phyloP scores from a whole-genome alignment of 2,888 invertebrate genomes.

The Ryuthela nishihirai region DNA sequence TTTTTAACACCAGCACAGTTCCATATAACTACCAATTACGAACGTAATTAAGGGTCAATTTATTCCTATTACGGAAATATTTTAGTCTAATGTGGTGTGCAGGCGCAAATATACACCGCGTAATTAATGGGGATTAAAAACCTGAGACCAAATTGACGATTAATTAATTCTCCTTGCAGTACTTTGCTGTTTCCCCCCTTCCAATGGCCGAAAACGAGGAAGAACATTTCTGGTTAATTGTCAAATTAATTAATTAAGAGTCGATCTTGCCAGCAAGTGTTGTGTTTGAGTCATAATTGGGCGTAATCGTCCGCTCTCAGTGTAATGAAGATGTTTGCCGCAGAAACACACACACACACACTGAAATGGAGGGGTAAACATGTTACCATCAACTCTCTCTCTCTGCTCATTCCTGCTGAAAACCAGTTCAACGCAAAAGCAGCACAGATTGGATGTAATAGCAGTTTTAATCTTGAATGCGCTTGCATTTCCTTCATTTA shows the following conservation, averaged over 20 bases:
- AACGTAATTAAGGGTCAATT: constrained; percentile 35
- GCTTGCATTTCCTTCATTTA: too few relatives aligned
- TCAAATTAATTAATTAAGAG: constrained; percentile 35
- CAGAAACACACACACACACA: too few relatives aligned
- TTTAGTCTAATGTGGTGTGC: constrained; percentile 36
- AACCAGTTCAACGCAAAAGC: too few relatives aligned
- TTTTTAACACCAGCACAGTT: too few relatives aligned
- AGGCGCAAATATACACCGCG: constrained; percentile 29
- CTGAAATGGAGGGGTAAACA: too few relatives aligned
- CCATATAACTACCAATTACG: constrained; percentile 30
- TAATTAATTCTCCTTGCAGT: constrained; percentile 34
- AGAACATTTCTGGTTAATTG: constrained; percentile 36
- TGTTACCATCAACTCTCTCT: too few relatives aligned
- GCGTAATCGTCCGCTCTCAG: too few relatives aligned
- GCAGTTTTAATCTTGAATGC: too few relatives aligned
- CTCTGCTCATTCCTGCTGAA: too few relatives aligned
- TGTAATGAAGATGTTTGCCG: constrained; percentile 26
- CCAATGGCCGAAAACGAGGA: constrained; percentile 28
- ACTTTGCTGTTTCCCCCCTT: too few relatives aligned
- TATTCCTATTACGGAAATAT: constrained; percentile 36
- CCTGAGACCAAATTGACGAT: constrained; percentile 28
- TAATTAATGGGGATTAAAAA: constrained; percentile 33
- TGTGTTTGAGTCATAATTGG: too few relatives aligned
- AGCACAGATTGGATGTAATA: too few relatives aligned
- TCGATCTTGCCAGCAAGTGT: constrained; percentile 32